Conservation (phyloP, 1,140 invertebrate genomes). For the Drosophila lini region DNA sequence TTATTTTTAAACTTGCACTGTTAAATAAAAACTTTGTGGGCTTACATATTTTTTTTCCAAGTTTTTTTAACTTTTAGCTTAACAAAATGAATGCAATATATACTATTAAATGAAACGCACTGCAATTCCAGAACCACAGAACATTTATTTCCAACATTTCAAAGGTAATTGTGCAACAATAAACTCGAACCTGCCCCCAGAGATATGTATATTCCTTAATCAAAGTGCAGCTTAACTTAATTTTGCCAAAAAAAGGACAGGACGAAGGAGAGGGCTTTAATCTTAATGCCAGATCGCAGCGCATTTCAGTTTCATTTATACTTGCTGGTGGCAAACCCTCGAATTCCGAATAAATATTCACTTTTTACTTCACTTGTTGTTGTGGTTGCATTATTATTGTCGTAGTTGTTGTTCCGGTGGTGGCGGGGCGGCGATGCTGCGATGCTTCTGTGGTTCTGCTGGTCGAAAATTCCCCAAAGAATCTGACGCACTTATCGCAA, state of each 20-base stretch:
- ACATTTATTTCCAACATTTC: constrained; percentile 8
- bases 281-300: constrained; percentile 48
- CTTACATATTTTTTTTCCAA: too few relatives aligned
- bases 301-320: constrained; percentile 56
- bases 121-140: constrained; percentile 1
- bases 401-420: constrained; percentile 30
- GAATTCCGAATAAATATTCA: constrained; percentile 65
- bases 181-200: constrained; percentile 1
- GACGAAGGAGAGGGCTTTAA: constrained; percentile 22
- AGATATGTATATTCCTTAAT: constrained; percentile 13
- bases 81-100: neutral
- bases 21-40: too few relatives aligned
- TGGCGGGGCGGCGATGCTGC: constrained; percentile 11
- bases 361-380: constrained; percentile 62
- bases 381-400: constrained; percentile 57
- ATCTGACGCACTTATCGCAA: constrained; percentile 83
- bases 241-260: constrained; percentile 12
- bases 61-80: too few relatives aligned
- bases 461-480: constrained; percentile 81
- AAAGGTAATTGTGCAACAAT: constrained; percentile 26
- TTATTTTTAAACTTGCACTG: too few relatives aligned
- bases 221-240: constrained; percentile 33
- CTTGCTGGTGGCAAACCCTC: constrained; percentile 24
- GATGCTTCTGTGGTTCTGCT: constrained; percentile 53
- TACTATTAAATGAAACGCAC: neutral